phyloP scores from a whole-genome alignment of 2,113 vertebrate species.

The Puma concolor region DNA sequence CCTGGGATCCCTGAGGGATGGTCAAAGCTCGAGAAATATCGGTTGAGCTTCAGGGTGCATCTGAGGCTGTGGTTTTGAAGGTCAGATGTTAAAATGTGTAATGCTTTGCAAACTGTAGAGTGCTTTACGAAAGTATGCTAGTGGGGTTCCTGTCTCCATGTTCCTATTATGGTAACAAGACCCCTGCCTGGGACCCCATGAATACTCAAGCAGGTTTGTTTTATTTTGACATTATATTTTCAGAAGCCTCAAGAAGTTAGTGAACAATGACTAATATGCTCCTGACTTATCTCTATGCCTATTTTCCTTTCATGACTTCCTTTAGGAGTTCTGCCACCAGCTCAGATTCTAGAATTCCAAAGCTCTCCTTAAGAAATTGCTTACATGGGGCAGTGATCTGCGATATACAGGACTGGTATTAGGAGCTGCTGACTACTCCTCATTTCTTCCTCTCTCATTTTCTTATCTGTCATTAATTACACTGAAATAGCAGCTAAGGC shows the following conservation, averaged over 20 bases:
- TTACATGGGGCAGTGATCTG: background rate
- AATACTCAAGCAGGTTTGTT: background rate
- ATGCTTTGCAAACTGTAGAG: background rate
- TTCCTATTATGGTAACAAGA: background rate
- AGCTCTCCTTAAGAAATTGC: background rate
- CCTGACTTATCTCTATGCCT: background rate
- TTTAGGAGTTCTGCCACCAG: background rate
- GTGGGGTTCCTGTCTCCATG: background rate
- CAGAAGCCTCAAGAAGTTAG: background rate
- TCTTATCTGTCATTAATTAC: background rate
- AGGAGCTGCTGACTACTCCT: background rate
- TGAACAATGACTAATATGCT: background rate
- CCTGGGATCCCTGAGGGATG: background rate
- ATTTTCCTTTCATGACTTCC: background rate
- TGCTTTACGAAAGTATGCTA: background rate
- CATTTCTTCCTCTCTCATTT: slow-evolving; percentile 1
- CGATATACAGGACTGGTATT: background rate
- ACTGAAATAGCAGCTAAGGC: background rate
- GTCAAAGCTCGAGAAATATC: background rate
- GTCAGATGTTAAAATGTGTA: background rate
- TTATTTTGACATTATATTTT: background rate
- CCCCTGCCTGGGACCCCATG: background rate
- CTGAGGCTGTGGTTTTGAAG: background rate
- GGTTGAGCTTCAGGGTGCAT: background rate
- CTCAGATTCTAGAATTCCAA: background rate